These are phyloP conservation scores for Myripristis murdjan DNA, from an alignment of 2,797 vertebrate genomes.

Conservation along the genomic window DNA sequence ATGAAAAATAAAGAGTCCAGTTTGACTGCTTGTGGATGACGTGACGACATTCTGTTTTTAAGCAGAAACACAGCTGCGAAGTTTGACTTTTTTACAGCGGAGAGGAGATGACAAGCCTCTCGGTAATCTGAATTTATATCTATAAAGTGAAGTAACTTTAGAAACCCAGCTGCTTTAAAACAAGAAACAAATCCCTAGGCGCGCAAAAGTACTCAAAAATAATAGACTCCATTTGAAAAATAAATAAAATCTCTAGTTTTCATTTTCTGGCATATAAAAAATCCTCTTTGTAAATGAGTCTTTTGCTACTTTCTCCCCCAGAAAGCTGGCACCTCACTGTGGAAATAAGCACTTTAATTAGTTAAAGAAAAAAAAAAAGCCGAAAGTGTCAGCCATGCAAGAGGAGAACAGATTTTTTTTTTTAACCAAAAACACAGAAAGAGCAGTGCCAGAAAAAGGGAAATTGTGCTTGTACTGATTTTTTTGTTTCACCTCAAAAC, in stretches of 20 bases:
- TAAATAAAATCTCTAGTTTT: too few species aligned
- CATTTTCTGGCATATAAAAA: too few species aligned
- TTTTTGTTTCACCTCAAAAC: not conserved
- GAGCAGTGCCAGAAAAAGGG: not conserved
- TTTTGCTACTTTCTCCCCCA: too few species aligned
- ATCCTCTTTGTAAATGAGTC: too few species aligned
- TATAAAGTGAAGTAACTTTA: conserved; percentile 1
- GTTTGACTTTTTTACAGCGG: conserved; percentile 12
- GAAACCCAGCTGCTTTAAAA: not conserved
- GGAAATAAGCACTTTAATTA: conserved; percentile 3
- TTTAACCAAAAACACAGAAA: conserved; percentile 1
- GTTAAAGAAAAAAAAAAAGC: conserved; percentile 5
- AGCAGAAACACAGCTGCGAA: conserved; percentile 15
- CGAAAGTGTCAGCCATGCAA: conserved; percentile 6
- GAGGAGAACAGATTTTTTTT: not conserved
- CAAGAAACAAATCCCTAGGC: not conserved
- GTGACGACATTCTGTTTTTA: too few species aligned
- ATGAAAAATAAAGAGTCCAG: too few species aligned
- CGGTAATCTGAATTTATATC: not conserved
- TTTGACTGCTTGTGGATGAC: too few species aligned
- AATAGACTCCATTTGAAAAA: too few species aligned
- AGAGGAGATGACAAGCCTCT: not conserved
- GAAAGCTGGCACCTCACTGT: not conserved
- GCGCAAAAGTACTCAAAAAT: too few species aligned
- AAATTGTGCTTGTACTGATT: not conserved